Evolutionary conservation across 1,140 invertebrate species (phyloP), one percentile per base, ranked within the genome.

Genomic region (Lerema accius): DNA sequence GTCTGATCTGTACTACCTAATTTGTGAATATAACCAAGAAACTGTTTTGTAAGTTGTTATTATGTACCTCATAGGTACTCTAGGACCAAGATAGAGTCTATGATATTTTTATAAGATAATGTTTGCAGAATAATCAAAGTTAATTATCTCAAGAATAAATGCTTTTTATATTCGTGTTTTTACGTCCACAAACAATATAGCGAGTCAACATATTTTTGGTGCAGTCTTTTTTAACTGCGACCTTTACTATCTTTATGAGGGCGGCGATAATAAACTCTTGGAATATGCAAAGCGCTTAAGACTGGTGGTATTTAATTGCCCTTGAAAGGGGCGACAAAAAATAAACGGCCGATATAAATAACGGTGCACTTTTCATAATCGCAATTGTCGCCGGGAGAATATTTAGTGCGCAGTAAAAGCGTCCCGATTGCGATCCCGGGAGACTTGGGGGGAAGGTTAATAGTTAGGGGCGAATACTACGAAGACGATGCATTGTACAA

Each of bases 351-450:
- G 80, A 73, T 82, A 88, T 90, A 90, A 90, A 90, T 90, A 90
- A 90, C 81, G 75, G 84, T 90, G 85, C 87, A 90, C 87, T 90
- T 90, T 90, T 90, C 87, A 90, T 90, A 90, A 90, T 90, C 87
- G 87, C 87, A 88, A 88, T 90, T 90, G 87, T 90, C 87, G 86
- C 86, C 82, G 73, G 83, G 85, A 88, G 87, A 87, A 90, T 90
- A 90, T 90, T 90, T 90, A 90, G 87, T 89, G 83, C 87, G 84
- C 83, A 82, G 87, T 90, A 89, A 90, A 90, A 79, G 58, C 65
- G 81, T 75, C 67, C 72, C 78, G 82, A 81, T 80, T 71, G 69
- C 68, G 64, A 73, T 78, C 73, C 71, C 67, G 50, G 46, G 76
- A 72, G 74, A 65, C 49, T 62, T 40, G 62, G 63, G 49, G 48